phyloP scores from a whole-genome alignment of 2,113 vertebrate species.

The Philantomba maxwellii region DNA sequence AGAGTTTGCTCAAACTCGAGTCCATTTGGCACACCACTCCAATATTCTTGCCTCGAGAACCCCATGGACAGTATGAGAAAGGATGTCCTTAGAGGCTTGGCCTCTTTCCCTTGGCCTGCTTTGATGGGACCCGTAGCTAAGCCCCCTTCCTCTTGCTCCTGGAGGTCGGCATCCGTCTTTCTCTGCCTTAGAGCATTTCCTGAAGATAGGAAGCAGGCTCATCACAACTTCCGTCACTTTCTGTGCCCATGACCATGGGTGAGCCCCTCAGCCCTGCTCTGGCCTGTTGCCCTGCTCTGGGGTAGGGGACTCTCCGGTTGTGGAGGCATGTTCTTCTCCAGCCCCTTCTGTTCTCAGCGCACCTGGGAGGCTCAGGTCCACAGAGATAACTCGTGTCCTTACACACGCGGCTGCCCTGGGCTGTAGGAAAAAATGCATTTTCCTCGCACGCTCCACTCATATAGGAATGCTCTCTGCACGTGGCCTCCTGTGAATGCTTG shows the following conservation, averaged over 20 bases:
- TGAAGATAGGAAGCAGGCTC: neutral
- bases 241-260: neutral
- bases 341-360: neutral
- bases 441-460: neutral
- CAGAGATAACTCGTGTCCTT: neutral
- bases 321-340: neutral
- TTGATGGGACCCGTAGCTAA: neutral
- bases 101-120: neutral
- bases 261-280: no score
- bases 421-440: neutral
- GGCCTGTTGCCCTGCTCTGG: neutral
- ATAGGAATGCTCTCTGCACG: neutral
- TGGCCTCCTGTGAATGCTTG: neutral
- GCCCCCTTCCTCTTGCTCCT: neutral
- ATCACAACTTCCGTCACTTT: neutral
- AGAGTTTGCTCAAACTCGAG: neutral
- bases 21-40: neutral
- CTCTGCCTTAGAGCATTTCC: neutral
- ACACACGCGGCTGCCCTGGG: no score
- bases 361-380: neutral
- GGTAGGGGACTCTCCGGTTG: fast-evolving
- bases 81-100: neutral
- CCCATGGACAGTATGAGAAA: neutral
- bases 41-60: neutral
- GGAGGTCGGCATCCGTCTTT: neutral